Evolutionary conservation across 2,888 invertebrate species (phyloP).

Genomic region (Lordiphosa andalusiaca): DNA sequence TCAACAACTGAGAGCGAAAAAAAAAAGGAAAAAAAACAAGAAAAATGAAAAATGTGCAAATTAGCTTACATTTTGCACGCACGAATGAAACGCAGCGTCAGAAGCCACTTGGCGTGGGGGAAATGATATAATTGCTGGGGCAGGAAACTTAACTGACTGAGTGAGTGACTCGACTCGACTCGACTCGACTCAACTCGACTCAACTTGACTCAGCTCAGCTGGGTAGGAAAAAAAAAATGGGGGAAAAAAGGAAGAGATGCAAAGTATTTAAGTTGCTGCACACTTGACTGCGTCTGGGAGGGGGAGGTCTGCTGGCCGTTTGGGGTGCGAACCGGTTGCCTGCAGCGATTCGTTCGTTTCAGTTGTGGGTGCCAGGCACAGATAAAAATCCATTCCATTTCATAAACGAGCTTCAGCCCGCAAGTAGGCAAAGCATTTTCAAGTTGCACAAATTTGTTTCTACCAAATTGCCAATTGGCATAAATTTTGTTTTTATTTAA

Average conservation of each 20-base stretch:
- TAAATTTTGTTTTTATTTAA: too few species aligned
- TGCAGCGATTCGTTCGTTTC: slow-evolving; percentile 15
- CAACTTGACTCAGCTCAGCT: slow-evolving; percentile 10
- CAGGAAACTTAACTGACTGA: slow-evolving; percentile 60
- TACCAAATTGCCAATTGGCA: too few species aligned
- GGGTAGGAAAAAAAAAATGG: slow-evolving; percentile 9
- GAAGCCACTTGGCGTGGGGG: slow-evolving; percentile 40
- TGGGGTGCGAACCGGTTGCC: slow-evolving; percentile 34
- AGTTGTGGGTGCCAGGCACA: slow-evolving; percentile 10
- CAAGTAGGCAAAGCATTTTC: too few species aligned
- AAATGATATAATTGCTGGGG: slow-evolving; percentile 71
- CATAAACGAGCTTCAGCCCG: too few species aligned
- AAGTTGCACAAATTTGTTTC: too few species aligned
- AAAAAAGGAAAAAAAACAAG: slow-evolving; percentile 2
- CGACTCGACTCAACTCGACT: slow-evolving; percentile 43
- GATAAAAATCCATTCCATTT: slow-evolving; percentile 43
- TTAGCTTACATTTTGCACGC: slow-evolving; percentile 72
- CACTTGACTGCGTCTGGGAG: slow-evolving; percentile 61
- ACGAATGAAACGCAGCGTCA: slow-evolving; percentile 53
- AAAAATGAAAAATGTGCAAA: slow-evolving; percentile 51
- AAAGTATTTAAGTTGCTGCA: slow-evolving; percentile 53
- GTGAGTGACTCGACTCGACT: slow-evolving; percentile 54
- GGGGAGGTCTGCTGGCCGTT: slow-evolving; percentile 4
- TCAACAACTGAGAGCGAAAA: slow-evolving; percentile 5
- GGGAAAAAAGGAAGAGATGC: slow-evolving; percentile 33